Percentiles rank a stretch among this genome's conserved stretches.
These are phyloP conservation scores for Blera fallax DNA, from an alignment of 2,888 invertebrate genomes.

Conservation along the genomic window DNA sequence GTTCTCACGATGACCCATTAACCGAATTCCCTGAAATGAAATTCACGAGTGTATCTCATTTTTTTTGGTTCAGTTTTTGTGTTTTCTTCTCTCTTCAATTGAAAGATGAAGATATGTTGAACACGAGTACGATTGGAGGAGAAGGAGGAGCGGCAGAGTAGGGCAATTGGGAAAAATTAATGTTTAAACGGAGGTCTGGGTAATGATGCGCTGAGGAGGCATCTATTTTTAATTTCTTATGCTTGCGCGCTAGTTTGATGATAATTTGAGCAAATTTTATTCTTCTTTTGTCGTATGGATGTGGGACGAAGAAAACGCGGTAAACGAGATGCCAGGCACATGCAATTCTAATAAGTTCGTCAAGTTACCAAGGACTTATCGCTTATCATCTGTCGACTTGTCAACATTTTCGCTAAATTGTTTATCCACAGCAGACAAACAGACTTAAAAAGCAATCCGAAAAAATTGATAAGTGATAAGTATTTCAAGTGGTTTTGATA, in stretches of 20 bases:
- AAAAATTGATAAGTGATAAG: too few relatives aligned
- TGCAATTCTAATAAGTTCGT: too few relatives aligned
- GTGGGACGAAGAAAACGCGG: too few relatives aligned
- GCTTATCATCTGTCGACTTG: too few relatives aligned
- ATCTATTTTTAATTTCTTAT: constrained; percentile 53
- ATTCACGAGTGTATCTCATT: constrained; percentile 43
- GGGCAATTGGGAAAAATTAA: constrained; percentile 55
- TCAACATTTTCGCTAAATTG: too few relatives aligned
- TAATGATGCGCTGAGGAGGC: constrained; percentile 38
- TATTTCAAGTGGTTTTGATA: too few relatives aligned
- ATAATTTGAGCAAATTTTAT: constrained; percentile 48
- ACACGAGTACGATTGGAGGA: background rate
- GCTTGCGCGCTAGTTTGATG: constrained; percentile 19
- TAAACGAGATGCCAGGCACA: too few relatives aligned
- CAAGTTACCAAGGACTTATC: too few relatives aligned
- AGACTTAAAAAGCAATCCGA: too few relatives aligned
- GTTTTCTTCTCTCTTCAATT: constrained; percentile 5
- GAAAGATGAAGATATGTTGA: background rate
- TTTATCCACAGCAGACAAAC: too few relatives aligned
- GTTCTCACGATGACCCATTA: constrained; percentile 54
- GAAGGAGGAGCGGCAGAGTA: background rate
- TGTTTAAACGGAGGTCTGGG: constrained; percentile 33
- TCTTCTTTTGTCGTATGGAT: constrained; percentile 18
- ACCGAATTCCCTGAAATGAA: constrained; percentile 57
- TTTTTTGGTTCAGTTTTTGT: constrained; percentile 40